Percentiles rank a stretch among this genome's conserved stretches.
Conservation (phyloP, 2,113 vertebrate genomes). For the Rhinichthys klamathensis region DNA sequence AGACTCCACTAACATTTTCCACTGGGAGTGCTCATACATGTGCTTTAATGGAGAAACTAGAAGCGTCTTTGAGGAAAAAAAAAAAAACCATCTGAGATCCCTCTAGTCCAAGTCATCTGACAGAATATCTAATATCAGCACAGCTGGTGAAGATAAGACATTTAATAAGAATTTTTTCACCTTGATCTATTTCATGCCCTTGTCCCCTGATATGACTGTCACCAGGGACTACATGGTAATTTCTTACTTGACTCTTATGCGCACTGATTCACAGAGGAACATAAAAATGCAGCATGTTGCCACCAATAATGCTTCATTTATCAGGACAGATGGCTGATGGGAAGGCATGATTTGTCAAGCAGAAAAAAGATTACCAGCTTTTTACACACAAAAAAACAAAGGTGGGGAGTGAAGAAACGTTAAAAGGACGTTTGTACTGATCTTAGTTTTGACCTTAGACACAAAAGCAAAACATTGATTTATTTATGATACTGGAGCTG, state of each 20-base stretch:
- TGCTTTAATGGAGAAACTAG: slow-evolving; percentile 22
- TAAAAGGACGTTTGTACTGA: slow-evolving; percentile 10
- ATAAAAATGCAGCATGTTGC: slow-evolving; percentile 34
- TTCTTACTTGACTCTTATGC: slow-evolving; percentile 23
- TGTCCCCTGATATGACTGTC: slow-evolving; percentile 10
- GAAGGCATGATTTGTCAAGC: slow-evolving; percentile 53
- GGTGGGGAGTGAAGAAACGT: not conserved
- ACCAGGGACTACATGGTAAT: not conserved
- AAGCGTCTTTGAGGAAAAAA: not conserved
- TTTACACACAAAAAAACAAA: slow-evolving; percentile 35
- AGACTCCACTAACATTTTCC: not conserved
- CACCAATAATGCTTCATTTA: slow-evolving; percentile 43
- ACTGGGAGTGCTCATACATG: not conserved
- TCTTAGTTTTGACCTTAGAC: slow-evolving; percentile 40
- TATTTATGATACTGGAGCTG: slow-evolving; percentile 31
- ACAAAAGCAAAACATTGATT: slow-evolving; percentile 34
- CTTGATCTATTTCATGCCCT: slow-evolving; percentile 18
- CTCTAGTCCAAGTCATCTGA: slow-evolving; percentile 2
- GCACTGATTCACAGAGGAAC: not conserved
- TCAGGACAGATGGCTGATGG: slow-evolving; percentile 51
- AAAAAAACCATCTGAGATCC: not conserved
- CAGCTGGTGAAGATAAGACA: not conserved
- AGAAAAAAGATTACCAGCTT: slow-evolving; percentile 28
- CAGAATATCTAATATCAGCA: slow-evolving; percentile 21
- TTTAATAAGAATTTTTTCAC: slow-evolving; percentile 20